These are phyloP conservation scores for Steatocranus sp. DNA, from an alignment of 2,797 vertebrate species.

Conservation along the genomic window DNA sequence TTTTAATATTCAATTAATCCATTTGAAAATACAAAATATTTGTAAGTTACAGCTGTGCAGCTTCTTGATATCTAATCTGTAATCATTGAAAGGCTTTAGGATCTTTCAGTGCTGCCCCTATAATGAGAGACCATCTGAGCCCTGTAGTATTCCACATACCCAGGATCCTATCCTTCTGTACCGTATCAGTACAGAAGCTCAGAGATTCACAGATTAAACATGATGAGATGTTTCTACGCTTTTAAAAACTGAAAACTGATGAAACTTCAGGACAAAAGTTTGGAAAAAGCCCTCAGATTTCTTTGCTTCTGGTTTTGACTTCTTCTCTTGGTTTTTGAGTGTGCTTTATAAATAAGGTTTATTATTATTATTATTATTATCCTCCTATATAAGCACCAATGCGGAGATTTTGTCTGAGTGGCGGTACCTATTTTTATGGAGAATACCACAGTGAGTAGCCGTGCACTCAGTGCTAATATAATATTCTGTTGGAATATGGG, in stretches of 20 bases:
- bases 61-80: not conserved
- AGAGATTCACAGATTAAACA: not conserved
- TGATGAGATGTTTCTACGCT: not conserved
- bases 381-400: not conserved
- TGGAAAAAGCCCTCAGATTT: not conserved
- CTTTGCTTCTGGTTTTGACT: not conserved
- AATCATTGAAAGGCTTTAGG: not conserved
- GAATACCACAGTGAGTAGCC: not conserved
- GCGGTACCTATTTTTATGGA: not conserved
- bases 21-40: not conserved
- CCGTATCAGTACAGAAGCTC: not conserved
- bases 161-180: rapidly evolving
- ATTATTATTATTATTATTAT: rapidly evolving
- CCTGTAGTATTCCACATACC: not conserved
- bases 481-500: not conserved
- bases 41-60: not conserved
- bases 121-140: not conserved
- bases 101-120: not conserved
- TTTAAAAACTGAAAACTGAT: not conserved
- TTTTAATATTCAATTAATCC: not conserved
- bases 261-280: not conserved
- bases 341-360: no score
- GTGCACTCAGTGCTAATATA: not conserved
- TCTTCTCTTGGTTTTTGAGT: not conserved
- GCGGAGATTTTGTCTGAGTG: not conserved